Evolutionary conservation across 1,140 invertebrate genomes (phyloP).

Genomic region (Meloidogyne hapla): DNA sequence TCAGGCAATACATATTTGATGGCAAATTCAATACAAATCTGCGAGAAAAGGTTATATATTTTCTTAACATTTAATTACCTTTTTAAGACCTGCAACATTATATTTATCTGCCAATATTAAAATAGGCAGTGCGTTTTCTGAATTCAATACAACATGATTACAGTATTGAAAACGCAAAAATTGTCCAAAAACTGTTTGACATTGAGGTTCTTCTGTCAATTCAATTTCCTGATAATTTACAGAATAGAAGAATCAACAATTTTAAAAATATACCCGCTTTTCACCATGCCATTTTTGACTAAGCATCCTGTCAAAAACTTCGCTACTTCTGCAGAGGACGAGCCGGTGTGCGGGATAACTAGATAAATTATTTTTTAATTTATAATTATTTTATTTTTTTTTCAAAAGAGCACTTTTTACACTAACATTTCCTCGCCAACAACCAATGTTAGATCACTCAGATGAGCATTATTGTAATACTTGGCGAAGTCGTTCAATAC

Average conservation of each 20-base stretch:
- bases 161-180: conserved; percentile 66
- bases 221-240: conserved; percentile 62
- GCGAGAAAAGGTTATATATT: conserved; percentile 14
- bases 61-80: conserved; percentile 46
- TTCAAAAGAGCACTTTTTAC: conserved; percentile 31
- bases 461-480: conserved; percentile 65
- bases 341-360: conserved; percentile 65
- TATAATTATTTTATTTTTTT: background rate
- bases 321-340: conserved; percentile 65
- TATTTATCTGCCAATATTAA: conserved; percentile 67
- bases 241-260: background rate
- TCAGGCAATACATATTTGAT: conserved; percentile 65
- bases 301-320: conserved; percentile 67
- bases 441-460: conserved; percentile 65
- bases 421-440: conserved; percentile 63
- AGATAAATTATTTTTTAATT: conserved; percentile 25
- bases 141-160: conserved; percentile 65
- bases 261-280: conserved; percentile 51
- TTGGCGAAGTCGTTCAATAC: conserved; percentile 65
- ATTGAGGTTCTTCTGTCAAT: conserved; percentile 65
- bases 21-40: conserved; percentile 66
- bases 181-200: conserved; percentile 64
- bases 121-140: conserved; percentile 65
- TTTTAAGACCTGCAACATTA: conserved; percentile 65
- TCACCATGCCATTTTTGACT: conserved; percentile 65